Percentiles rank a stretch among this genome's conserved stretches.
phyloP scores from a whole-genome alignment of 2,797 vertebrate genomes.

The Channallabes apus region DNA sequence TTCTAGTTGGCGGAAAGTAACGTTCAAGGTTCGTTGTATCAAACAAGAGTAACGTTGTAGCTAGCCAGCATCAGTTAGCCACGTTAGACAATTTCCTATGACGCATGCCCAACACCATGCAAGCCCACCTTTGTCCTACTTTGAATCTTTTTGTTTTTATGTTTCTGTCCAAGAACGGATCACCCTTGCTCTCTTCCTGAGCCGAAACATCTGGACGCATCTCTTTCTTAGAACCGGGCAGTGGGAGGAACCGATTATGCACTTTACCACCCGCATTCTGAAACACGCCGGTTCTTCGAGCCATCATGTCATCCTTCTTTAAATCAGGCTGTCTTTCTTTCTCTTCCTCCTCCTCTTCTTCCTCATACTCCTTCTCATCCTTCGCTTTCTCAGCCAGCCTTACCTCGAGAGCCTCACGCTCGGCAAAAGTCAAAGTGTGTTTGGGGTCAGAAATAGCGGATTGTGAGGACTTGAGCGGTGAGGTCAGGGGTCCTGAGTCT shows the following conservation, averaged over 20 bases:
- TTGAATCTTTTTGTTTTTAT: slow-evolving; percentile 56
- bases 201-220: background rate
- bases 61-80: background rate
- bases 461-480: slow-evolving; percentile 36
- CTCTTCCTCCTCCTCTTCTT: slow-evolving; percentile 66
- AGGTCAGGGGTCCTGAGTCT: slow-evolving; percentile 47
- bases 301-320: slow-evolving; percentile 84
- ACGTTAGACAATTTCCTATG: background rate
- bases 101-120: slow-evolving; percentile 13
- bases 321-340: slow-evolving; percentile 71
- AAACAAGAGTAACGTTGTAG: background rate
- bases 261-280: slow-evolving; percentile 63
- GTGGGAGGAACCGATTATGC: slow-evolving; percentile 70
- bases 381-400: slow-evolving; percentile 65
- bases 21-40: background rate
- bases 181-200: slow-evolving; percentile 28
- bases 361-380: slow-evolving; percentile 59
- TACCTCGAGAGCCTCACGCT: slow-evolving; percentile 63
- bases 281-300: slow-evolving; percentile 77
- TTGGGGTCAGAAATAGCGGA: slow-evolving; percentile 29
- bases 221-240: slow-evolving; percentile 62
- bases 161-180: slow-evolving; percentile 38
- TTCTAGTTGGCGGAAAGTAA: background rate
- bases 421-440: slow-evolving; percentile 50
- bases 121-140: slow-evolving; percentile 57